These are phyloP conservation scores for Erythrolamprus reginae DNA, from an alignment of 2,113 vertebrate genomes.

Conservation along the genomic window DNA sequence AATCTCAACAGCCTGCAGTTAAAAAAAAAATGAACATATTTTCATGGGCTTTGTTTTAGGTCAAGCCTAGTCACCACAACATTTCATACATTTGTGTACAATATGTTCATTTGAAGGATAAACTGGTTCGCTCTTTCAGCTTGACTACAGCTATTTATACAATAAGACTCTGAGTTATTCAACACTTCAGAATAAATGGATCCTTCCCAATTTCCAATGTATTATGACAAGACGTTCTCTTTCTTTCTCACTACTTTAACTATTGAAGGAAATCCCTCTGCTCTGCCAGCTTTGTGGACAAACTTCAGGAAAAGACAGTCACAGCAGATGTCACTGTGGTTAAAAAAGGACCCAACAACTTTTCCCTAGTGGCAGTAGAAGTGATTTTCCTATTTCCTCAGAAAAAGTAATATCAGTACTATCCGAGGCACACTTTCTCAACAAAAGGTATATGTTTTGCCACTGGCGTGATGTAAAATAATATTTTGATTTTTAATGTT, in stretches of 20 bases:
- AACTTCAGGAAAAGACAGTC: background rate
- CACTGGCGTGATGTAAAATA: background rate
- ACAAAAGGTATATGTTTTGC: background rate
- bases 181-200: background rate
- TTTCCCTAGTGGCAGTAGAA: background rate
- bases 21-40: slow-evolving; percentile 44
- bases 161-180: background rate
- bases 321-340: background rate
- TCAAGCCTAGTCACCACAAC: slow-evolving; percentile 5
- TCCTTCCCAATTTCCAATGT: background rate
- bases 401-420: background rate
- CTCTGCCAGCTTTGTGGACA: background rate
- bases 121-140: background rate
- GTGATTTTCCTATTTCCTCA: background rate
- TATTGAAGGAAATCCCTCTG: background rate
- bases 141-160: background rate
- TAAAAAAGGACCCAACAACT: background rate
- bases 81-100: background rate
- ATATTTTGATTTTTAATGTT: background rate
- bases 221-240: background rate
- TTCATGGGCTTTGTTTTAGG: slow-evolving; percentile 27
- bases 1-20: slow-evolving; percentile 57
- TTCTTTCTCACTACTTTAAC: background rate
- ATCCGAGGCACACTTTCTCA: background rate
- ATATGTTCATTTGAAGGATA: slow-evolving; percentile 17